phyloP scores from a whole-genome alignment of 1,140 invertebrate genomes.

The Drosophila sproati region DNA sequence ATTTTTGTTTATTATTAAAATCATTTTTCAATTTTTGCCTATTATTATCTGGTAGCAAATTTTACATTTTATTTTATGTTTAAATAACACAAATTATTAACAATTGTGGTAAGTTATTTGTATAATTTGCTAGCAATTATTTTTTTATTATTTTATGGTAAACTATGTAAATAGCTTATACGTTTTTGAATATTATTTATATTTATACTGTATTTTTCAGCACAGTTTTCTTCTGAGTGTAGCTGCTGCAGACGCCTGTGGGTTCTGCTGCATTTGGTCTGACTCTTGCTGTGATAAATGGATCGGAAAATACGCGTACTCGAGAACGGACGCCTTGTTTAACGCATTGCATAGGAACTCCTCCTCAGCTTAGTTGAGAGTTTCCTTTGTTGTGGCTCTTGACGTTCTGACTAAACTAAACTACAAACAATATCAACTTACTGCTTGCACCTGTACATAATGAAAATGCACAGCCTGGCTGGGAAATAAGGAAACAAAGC shows the following conservation, averaged over 20 bases:
- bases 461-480: neutral
- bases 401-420: neutral
- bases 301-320: constrained; percentile 81
- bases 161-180: no score
- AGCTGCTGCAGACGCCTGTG: constrained; percentile 14
- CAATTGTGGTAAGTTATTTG: no score
- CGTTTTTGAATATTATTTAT: neutral
- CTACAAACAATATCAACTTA: neutral
- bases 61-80: no score
- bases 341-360: constrained; percentile 36
- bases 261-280: constrained; percentile 5
- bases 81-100: no score
- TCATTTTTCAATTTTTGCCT: no score
- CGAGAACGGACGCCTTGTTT: constrained; percentile 66
- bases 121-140: no score
- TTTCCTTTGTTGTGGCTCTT: constrained; percentile 1
- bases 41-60: no score
- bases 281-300: constrained; percentile 71
- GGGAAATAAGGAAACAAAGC: neutral
- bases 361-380: constrained; percentile 14
- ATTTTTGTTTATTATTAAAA: no score
- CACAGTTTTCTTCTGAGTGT: neutral
- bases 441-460: constrained; percentile 3
- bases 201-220: neutral
- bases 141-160: no score